Base-by-base conservation (phyloP, 2,797 vertebrate species). In the Danio choprae region DNA sequence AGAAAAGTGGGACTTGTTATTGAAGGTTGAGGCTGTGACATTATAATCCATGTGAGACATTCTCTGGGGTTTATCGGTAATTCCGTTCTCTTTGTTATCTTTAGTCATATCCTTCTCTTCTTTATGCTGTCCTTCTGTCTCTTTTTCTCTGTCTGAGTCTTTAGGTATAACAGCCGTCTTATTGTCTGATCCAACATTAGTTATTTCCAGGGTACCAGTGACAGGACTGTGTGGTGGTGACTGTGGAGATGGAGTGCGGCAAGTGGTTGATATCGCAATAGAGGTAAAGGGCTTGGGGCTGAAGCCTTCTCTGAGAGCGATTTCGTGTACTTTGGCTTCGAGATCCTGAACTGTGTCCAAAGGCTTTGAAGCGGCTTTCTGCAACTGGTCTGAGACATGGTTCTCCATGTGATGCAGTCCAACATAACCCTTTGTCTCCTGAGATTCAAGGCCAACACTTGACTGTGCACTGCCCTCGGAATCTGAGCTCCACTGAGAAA, bases 251-350 rank as follows among this genome's bases (percentile, higher is more conserved):
- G 86, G 86, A 10, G 91, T 90, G 74, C 81, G 90, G 69, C 85
- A 92, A 59, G 84, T 80, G 43, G 94, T 92, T 59, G 94, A 72
- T n/a, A 92, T 93, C 58, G 92, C 91, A 83, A 94, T 91, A 2
- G 94, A 93, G 6, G 91, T 86, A 60, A 94, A 86, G 16, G 92
- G 90, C 20, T 77, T 63, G 0, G 11, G 46, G 40, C 76, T 77
- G 0, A 88, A 60, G 4, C 86, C 87, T 82, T 92, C 89, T 84
- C 87, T 84, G 29, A 84, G 87, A 5, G 89, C 89, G 2, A 92
- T 90, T 77, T 91, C 89, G 22, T 75, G 62, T 1, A 92, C 84
- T 48, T 67, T 43, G 4, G 84, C 72, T 10, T 88, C 89, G 40
- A 87, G 38, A 8, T 87, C 85, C 8, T 71, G 76, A 68, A 59